Conservation (phyloP, 2,113 vertebrate species). For the Corythornis vintsioides region DNA sequence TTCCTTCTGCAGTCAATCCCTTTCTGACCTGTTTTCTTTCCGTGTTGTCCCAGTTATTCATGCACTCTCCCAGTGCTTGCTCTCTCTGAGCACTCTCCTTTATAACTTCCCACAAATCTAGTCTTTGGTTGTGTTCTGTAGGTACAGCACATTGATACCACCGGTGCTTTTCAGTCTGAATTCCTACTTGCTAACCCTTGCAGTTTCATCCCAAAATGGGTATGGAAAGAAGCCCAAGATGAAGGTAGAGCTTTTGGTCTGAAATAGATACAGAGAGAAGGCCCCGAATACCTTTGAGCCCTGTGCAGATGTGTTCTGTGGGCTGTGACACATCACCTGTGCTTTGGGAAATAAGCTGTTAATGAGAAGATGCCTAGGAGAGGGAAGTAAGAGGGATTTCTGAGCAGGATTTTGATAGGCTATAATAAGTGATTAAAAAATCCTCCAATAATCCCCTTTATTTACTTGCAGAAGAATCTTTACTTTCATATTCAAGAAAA, state of each 20-base stretch:
- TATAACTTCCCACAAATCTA: fast-evolving
- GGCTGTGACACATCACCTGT: not conserved
- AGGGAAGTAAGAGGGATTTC: constrained; percentile 44
- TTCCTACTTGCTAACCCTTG: not conserved
- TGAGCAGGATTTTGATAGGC: constrained; percentile 50
- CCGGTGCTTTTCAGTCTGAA: not conserved
- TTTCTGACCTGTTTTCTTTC: not conserved
- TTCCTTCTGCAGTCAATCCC: not conserved
- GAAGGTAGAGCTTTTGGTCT: not conserved
- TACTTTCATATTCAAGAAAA: constrained; percentile 60
- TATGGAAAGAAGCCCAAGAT: not conserved
- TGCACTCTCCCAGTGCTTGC: not conserved
- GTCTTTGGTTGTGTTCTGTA: not conserved
- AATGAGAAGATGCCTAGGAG: not conserved
- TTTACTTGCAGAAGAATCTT: constrained; percentile 46
- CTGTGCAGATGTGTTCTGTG: fast-evolving
- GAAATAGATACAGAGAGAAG: not conserved
- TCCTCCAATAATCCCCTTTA: not conserved
- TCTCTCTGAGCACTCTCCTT: not conserved
- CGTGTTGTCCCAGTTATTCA: not conserved
- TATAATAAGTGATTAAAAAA: constrained; percentile 4
- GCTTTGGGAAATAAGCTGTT: constrained; percentile 7
- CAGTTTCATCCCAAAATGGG: not conserved
- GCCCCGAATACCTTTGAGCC: fast-evolving
- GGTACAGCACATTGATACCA: not conserved